Evolutionary conservation across 2,113 vertebrate species (phyloP).

Genomic region (Psephotus haematonotus): DNA sequence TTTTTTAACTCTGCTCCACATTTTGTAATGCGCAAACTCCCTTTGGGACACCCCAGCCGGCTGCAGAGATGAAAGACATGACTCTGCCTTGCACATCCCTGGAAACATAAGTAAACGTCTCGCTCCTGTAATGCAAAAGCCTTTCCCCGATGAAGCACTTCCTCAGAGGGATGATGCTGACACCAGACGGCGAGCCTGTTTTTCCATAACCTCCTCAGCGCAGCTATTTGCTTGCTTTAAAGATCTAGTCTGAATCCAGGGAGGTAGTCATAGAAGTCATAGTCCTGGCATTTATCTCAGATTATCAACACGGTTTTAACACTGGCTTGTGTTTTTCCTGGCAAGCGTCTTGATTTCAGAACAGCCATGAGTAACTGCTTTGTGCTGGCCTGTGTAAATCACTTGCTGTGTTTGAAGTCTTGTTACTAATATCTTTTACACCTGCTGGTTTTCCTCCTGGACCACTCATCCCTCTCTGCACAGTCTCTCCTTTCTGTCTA

Average conservation of each 20-base stretch:
- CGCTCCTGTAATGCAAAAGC: not conserved
- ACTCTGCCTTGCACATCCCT: not conserved
- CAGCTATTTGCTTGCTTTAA: not conserved
- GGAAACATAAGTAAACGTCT: not conserved
- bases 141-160: not conserved
- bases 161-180: not conserved
- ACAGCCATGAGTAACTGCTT: slow-evolving; percentile 2
- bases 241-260: not conserved
- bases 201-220: not conserved
- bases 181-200: not conserved
- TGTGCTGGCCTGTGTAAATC: not conserved
- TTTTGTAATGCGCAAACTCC: not conserved
- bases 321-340: not conserved
- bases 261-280: not conserved
- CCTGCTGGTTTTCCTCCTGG: not conserved
- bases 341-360: not conserved
- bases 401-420: not conserved
- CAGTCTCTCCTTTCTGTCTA: not conserved
- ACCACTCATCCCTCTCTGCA: not conserved
- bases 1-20: not conserved
- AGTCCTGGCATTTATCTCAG: slow-evolving; percentile 22
- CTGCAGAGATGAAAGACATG: not conserved
- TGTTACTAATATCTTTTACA: not conserved
- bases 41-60: not conserved
- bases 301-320: not conserved